These are phyloP conservation scores for Austrofundulus limnaeus DNA, from an alignment of 2,113 vertebrate genomes.

Conservation along the genomic window DNA sequence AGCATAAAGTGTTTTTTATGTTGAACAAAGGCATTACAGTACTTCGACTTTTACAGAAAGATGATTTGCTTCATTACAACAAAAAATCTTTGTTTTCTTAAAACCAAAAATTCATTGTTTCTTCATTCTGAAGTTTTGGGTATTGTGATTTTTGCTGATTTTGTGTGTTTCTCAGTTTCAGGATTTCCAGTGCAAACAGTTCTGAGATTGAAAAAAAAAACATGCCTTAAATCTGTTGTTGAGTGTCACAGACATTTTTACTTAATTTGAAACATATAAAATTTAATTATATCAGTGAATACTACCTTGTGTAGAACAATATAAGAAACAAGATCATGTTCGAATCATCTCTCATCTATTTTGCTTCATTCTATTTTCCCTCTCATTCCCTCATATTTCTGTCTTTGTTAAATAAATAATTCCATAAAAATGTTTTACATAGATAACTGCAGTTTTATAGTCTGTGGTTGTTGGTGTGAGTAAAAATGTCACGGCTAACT, in stretches of 20 bases:
- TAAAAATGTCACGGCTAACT: background rate
- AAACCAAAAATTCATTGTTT: too few relatives aligned
- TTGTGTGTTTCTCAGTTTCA: background rate
- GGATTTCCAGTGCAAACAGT: background rate
- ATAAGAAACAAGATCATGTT: background rate
- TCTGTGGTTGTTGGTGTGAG: background rate
- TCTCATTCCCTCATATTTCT: background rate
- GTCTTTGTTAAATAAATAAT: too few relatives aligned
- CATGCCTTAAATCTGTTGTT: background rate
- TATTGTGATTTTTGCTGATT: too few relatives aligned
- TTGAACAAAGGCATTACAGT: too few relatives aligned
- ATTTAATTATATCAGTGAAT: background rate
- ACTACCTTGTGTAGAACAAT: background rate
- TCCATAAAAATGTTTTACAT: too few relatives aligned
- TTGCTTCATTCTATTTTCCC: constrained; percentile 4
- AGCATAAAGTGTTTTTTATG: too few relatives aligned
- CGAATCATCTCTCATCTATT: background rate
- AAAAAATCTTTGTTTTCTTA: too few relatives aligned
- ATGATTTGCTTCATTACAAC: too few relatives aligned
- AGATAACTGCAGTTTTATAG: background rate
- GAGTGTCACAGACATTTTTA: background rate
- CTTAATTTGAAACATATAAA: background rate
- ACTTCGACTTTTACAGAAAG: too few relatives aligned
- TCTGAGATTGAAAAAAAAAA: too few relatives aligned
- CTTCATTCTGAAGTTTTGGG: too few relatives aligned